Base-by-base conservation (phyloP, 2,888 invertebrate species). In the Morpho helenor region DNA sequence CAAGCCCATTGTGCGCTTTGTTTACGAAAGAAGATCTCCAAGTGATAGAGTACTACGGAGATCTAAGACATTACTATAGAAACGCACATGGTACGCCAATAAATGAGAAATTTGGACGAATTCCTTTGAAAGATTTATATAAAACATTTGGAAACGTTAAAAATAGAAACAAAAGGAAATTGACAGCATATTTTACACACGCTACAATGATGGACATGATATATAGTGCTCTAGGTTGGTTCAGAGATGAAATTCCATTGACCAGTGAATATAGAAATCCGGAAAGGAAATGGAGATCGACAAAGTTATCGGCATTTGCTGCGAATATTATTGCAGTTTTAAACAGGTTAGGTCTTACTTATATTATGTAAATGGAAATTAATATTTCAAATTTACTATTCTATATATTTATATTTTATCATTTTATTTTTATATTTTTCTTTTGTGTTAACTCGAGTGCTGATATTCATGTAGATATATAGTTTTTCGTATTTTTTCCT, bases 1-100 rank as follows among this genome's bases (percentile, higher is more conserved):
- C 86, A 66, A 95, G 96, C 52, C 91, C 95, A 3, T 97, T 96
- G 96, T 97, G 96, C 73, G 93, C 94, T 7, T 79, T 92, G 31
- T 96, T 97, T 74, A 94, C 92, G 45, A 93, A 92, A 55, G 91
- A 93, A 41, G 95, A 96, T 71, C 85, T 96, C 7, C 91, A 93
- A 71, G 82, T 95, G 8, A 70, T 96, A 63, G 96, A 97, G 76
- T 96, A 96, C 71, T 86, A 88, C 3, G 94, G 94, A 66, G 96
- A 97, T 80, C 78, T 96, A 50, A 91, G 92, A 66, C 93, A 94
- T 71, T 96, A 94, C 75, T 95, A 95, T 72, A 92, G 91, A 66
- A 84, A 80, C 59, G 82, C 84, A 16, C 82, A 86, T 50, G 87
- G 87, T 7, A 67, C 70, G 4, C 82, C 91, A 9, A 81, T 93